Percentiles rank a stretch among this genome's conserved stretches.
phyloP scores from a whole-genome alignment of 2,797 vertebrate species.

The Fundulus diaphanus region DNA sequence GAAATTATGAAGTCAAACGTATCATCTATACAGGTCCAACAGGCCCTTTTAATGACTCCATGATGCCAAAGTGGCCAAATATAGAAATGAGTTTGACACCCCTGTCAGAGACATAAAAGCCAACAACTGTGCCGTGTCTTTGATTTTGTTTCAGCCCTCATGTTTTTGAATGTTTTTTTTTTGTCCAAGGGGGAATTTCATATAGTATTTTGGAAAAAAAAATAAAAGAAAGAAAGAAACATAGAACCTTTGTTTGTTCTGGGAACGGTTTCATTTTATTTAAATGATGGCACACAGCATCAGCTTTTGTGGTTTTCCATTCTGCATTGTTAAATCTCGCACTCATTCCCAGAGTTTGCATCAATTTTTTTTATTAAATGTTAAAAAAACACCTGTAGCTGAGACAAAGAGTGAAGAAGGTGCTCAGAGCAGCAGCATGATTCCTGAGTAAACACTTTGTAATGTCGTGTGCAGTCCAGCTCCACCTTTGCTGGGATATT shows the following conservation, averaged over 20 bases:
- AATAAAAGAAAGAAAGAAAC: neutral
- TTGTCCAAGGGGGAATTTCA: neutral
- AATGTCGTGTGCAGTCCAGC: slow-evolving; percentile 8
- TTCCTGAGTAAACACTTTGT: slow-evolving; percentile 31
- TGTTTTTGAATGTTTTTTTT: no score
- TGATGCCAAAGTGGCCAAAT: no score
- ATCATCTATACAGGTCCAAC: no score
- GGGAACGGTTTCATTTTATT: neutral
- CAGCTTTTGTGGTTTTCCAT: neutral
- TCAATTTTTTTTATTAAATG: neutral
- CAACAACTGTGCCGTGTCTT: neutral
- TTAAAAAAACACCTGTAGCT: neutral
- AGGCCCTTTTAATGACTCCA: no score
- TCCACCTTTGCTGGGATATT: slow-evolving; percentile 49
- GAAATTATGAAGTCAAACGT: no score
- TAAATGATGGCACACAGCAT: neutral
- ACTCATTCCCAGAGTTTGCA: no score
- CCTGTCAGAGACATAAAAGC: neutral
- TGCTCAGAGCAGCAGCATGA: slow-evolving; percentile 2
- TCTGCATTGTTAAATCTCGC: no score
- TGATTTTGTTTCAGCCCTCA: no score
- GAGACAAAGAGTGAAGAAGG: neutral
- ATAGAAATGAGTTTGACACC: no score
- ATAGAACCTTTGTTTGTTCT: neutral
- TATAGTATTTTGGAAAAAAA: neutral